phyloP scores from a whole-genome alignment of 2,113 vertebrate genomes.

The Plotosus lineatus region DNA sequence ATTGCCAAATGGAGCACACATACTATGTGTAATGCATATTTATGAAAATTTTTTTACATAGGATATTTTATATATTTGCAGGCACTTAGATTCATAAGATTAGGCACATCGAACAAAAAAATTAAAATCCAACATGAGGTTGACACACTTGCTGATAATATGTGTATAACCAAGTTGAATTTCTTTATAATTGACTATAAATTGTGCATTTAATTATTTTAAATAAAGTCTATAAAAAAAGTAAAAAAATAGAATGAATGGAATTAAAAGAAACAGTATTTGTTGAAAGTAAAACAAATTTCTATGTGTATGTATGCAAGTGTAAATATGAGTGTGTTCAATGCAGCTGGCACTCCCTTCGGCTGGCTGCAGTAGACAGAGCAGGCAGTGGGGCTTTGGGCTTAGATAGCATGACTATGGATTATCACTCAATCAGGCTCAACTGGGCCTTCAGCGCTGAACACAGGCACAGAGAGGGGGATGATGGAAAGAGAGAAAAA shows the following conservation, averaged over 20 bases:
- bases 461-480: constrained; percentile 42
- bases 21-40: constrained; percentile 30
- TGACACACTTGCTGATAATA: not conserved
- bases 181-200: no score
- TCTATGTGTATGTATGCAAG: constrained; percentile 10
- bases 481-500: not conserved
- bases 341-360: constrained; percentile 50
- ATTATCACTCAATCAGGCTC: constrained; percentile 76
- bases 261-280: not conserved
- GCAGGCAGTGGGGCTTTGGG: constrained; percentile 58
- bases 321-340: constrained; percentile 44
- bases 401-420: constrained; percentile 63
- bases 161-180: not conserved
- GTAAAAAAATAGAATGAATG: no score
- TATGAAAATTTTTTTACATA: constrained; percentile 43
- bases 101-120: not conserved
- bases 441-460: constrained; percentile 55
- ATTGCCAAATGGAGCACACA: constrained; percentile 41
- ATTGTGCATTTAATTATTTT: not conserved
- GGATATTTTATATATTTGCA: constrained; percentile 11
- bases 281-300: not conserved
- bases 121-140: not conserved
- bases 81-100: not conserved
- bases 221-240: no score
- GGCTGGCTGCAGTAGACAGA: constrained; percentile 53